Evolutionary conservation across 2,113 vertebrate genomes (phyloP), one percentile per base, ranked within the genome.

Genomic region (Maccullochella peelii): DNA sequence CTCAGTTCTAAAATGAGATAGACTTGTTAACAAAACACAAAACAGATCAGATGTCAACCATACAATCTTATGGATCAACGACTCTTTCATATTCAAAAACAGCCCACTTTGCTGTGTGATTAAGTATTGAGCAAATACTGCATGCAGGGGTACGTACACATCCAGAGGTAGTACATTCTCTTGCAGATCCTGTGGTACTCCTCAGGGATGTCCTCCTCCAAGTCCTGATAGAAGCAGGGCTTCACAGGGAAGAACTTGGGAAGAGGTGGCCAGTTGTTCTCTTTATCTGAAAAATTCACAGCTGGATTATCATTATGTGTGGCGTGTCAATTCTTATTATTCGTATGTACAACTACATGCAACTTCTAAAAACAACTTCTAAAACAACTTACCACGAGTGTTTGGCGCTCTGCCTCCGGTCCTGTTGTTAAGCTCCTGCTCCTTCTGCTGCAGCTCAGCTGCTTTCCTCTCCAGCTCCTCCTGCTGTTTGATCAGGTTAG

Each of bases 111-210:
- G 59, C 33, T 58, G 21, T 69, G 8, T 40, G 11, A 63, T 11
- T 2, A 42, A 1, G 23, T 27, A 21, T 11, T 50, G 40, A 36
- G 18, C 12, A 50, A 27, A 66, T 6, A 23, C 30, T 61, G 16
- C 9, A 23, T 33, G 25, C 33, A 2, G 27, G 5, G 40, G 0
- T 62, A 97, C 92, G 9, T 92, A 99, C 98, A 89, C 97, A 99
- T 99, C 98, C 98, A 99, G 67, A 99, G 93, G 94, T 99, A 99
- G 91, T 99, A 99, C 30, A 99, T 96, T 95, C 97, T 98, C 96
- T 96, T 99, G 96, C 97, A 98, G 88, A 96, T 96, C 86, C 95
- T 91, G 88, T 97, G 97, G 89, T 97, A 98, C 67, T 98, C 97
- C 0, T 96, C 95, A 1, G 98, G 98, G 88, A 99, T 99, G 44